Percentiles rank a stretch among this genome's conserved stretches.
These are phyloP conservation scores for Hemichromis elongatus DNA, from an alignment of 2,113 vertebrate species.

Conservation along the genomic window DNA sequence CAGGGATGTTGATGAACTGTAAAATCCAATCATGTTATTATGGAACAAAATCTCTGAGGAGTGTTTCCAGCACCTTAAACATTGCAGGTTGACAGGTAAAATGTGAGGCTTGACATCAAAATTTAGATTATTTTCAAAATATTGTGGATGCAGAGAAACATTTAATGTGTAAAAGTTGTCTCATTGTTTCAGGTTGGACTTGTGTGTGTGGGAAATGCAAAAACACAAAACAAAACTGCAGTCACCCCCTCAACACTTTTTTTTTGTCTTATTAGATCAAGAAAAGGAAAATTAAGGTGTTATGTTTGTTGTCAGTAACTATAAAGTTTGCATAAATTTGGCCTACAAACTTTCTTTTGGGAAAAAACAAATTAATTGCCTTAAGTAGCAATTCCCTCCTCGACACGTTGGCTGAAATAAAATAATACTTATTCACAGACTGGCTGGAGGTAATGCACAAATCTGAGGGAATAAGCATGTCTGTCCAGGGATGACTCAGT, in stretches of 20 bases:
- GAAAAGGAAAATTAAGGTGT: not conserved
- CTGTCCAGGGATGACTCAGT: slow-evolving; percentile 37
- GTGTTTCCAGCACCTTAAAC: not conserved
- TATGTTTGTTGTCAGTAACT: not conserved
- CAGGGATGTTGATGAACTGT: not conserved
- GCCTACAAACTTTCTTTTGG: not conserved
- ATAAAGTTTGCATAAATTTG: not conserved
- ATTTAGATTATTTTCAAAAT: not conserved
- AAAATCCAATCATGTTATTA: not conserved
- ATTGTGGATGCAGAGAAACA: not conserved
- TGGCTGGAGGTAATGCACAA: not conserved
- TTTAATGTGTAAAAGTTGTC: not conserved
- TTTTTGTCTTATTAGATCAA: not conserved
- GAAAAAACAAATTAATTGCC: not conserved
- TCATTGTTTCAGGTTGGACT: not conserved
- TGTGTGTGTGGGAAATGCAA: not conserved
- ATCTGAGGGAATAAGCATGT: slow-evolving; percentile 6
- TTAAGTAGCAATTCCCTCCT: not conserved
- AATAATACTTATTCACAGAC: slow-evolving; percentile 3
- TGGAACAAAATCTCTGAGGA: not conserved
- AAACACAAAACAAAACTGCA: not conserved
- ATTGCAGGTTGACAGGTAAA: not conserved
- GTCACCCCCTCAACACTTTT: not conserved
- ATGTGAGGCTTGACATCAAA: accelerated
- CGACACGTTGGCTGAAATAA: not conserved